Evolutionary conservation across 2,797 vertebrate species (phyloP).

Genomic region (Florisuga fusca): DNA sequence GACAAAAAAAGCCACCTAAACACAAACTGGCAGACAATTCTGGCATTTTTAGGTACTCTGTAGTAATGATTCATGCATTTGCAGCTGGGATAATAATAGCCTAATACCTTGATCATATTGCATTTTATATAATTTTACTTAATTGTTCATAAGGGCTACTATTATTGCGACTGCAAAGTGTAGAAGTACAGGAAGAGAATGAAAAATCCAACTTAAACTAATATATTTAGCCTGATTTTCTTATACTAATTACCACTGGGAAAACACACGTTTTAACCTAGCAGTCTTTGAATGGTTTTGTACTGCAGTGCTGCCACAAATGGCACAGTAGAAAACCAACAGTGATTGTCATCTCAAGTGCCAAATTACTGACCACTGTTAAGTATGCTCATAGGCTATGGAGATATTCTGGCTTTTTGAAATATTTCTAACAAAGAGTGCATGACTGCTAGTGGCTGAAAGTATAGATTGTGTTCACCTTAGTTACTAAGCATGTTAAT

Average conservation of each 20-base stretch:
- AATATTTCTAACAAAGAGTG: background rate
- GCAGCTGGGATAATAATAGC: constrained; percentile 38
- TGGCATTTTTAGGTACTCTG: background rate
- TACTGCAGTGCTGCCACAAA: background rate
- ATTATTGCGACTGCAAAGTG: constrained; percentile 55
- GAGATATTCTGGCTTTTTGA: background rate
- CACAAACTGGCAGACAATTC: constrained; percentile 17
- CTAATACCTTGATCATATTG: constrained; percentile 62
- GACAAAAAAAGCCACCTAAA: constrained; percentile 13
- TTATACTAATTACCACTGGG: constrained; percentile 55
- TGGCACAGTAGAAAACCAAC: background rate
- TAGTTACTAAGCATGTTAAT: background rate
- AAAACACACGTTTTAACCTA: constrained; percentile 56
- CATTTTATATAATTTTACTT: constrained; percentile 63
- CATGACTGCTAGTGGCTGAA: background rate
- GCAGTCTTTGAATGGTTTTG: constrained; percentile 4
- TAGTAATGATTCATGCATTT: constrained; percentile 35
- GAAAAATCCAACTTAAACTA: constrained; percentile 39
- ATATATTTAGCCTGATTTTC: constrained; percentile 56
- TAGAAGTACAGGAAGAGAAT: constrained; percentile 59
- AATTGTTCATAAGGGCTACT: constrained; percentile 68
- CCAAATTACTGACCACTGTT: background rate
- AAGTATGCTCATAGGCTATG: background rate
- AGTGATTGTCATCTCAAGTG: background rate
- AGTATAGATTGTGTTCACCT: background rate